Evolutionary conservation across 2,888 invertebrate species (phyloP).

Genomic region (Ophion ventricosus): DNA sequence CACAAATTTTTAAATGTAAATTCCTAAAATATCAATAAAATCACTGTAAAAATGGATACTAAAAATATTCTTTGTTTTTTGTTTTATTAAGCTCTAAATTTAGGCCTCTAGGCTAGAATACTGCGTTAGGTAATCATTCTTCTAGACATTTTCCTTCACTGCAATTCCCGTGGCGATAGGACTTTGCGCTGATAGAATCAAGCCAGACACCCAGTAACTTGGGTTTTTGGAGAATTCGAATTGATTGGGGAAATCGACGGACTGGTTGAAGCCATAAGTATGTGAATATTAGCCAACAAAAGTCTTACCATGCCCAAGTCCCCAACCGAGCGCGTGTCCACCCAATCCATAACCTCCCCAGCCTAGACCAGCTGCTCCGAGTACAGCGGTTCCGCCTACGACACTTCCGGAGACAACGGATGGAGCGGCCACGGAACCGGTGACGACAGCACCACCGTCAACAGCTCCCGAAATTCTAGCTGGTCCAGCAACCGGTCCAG

Average conservation of each 20-base stretch:
- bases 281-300: not conserved
- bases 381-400: conserved; percentile 75
- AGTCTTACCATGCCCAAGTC: conserved; percentile 41
- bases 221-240: not conserved
- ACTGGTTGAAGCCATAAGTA: not conserved
- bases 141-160: no score
- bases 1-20: no score
- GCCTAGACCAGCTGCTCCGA: conserved; percentile 71
- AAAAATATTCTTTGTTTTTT: no score
- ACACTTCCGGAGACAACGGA: conserved; percentile 79
- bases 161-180: no score
- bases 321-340: conserved; percentile 59
- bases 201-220: not conserved
- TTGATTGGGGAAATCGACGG: not conserved
- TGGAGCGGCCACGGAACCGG: conserved; percentile 80
- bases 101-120: no score
- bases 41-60: no score
- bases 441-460: conserved; percentile 80
- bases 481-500: conserved; percentile 79
- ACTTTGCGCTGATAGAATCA: no score
- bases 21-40: no score
- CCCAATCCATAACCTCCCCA: conserved; percentile 59
- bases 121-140: no score
- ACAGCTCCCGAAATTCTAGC: conserved; percentile 80
- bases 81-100: no score